phyloP scores from a whole-genome alignment of 2,888 invertebrate genomes.

The Halictus quadricinctus region DNA sequence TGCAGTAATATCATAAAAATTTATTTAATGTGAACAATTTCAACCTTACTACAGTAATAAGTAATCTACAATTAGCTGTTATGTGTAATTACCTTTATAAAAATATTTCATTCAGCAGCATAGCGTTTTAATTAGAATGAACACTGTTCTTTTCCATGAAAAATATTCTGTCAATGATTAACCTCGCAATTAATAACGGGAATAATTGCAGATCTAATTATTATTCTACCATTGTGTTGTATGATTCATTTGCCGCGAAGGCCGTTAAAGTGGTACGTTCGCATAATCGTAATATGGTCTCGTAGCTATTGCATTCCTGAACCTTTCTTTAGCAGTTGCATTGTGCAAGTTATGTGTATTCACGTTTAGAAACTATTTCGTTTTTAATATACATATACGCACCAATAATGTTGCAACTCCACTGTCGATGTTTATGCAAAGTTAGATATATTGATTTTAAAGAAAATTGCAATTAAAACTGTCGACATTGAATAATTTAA shows the following conservation, averaged over 20 bases:
- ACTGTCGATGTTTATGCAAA: not conserved
- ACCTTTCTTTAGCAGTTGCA: not conserved
- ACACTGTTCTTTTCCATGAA: not conserved
- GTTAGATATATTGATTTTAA: not conserved
- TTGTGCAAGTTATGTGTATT: not conserved
- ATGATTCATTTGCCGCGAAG: slow-evolving; percentile 32
- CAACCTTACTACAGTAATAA: not conserved
- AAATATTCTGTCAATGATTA: not conserved
- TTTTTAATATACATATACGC: not conserved
- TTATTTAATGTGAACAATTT: not conserved
- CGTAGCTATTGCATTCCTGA: not conserved
- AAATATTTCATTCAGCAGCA: not conserved
- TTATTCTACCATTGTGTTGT: not conserved
- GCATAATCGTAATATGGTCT: slow-evolving; percentile 19
- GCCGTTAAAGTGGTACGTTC: slow-evolving; percentile 20
- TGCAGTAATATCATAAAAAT: not conserved
- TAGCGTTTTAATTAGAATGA: not conserved
- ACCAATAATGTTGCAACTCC: not conserved
- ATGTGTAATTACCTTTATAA: not conserved
- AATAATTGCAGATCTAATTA: not conserved
- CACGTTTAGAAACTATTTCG: not conserved
- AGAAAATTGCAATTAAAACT: not conserved
- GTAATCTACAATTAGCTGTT: not conserved
- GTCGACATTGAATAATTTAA: not conserved
- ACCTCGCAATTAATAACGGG: not conserved